Evolutionary conservation across 2,113 vertebrate genomes (phyloP), one percentile per base, ranked within the genome.

Genomic region (Montifringilla adamsi): DNA sequence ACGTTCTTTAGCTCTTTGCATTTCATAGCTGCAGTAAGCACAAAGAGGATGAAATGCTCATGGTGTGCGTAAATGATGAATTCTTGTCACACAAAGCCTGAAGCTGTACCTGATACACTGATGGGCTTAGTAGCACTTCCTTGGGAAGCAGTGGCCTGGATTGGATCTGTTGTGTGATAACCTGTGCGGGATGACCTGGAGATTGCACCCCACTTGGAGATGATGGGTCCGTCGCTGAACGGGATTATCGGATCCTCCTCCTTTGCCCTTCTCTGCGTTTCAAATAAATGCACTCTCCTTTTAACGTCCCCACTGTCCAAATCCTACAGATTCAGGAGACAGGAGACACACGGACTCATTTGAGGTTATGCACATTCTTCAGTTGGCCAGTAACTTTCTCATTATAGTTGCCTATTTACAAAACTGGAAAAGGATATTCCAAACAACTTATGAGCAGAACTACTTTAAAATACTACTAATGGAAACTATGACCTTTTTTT

Each of bases 191-290:
- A 99, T 28, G 99, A 99, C 83, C 99, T 98, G 78, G 99, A 99
- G 97, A 99, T 99, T 35, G 99, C 99, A 26, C 99, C 99, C 99
- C 99, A 99, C 96, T 99, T 99, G 87, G 99, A 99, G 96, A 99
- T 99, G 95, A 99, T 99, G 26, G 99, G 99, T 63, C 99, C 99
- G 67, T 99, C 99, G 3, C 99, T 98, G 72, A 99, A 99, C 4
- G 99, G 99, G 97, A 99, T 99, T 96, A 99, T 99, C 35, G 99
- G 99, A 88, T 99, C 99, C 95, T 99, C 99, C 41, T 99, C 99
- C 96, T 99, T 99, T 35, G 98, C 95, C 56, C 99, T 98, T 64
- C 98, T 97, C 96, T 99, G 99, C 41, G 98, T 98, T 95, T 99
- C 99, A 92, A 99, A 98, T 10, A 98, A 98, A 88, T 98, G 98